A percentile compares a stretch with the other conserved stretches of the same genome.
These are phyloP conservation scores for Balaenoptera acutorostrata DNA, from an alignment of 2,113 vertebrate species.

Conservation along the genomic window DNA sequence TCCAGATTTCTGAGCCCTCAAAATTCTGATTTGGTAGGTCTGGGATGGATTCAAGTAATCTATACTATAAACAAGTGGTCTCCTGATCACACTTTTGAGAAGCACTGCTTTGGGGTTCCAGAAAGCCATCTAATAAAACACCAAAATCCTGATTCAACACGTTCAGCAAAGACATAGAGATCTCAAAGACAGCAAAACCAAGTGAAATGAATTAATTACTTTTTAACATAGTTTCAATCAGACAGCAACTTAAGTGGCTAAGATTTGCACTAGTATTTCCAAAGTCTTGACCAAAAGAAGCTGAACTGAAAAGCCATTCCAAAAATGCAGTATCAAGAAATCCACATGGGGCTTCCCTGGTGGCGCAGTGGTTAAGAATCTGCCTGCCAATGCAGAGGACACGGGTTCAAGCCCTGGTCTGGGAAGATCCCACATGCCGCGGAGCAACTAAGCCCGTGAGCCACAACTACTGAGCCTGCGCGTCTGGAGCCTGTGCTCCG, in stretches of 20 bases:
- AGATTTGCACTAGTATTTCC: neutral
- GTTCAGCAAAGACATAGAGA: neutral
- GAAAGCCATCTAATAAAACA: neutral
- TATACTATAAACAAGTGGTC: neutral
- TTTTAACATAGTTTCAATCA: slow-evolving; percentile 10
- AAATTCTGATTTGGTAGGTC: neutral
- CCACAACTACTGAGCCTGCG: too few species aligned
- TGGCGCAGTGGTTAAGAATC: too few species aligned
- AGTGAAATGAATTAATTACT: neutral
- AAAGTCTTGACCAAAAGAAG: slow-evolving; percentile 24
- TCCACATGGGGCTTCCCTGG: too few species aligned
- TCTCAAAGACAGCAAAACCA: neutral
- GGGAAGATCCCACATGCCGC: too few species aligned
- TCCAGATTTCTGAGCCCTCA: neutral
- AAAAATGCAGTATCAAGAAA: neutral
- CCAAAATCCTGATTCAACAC: neutral
- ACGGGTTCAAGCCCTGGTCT: too few species aligned
- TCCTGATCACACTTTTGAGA: neutral
- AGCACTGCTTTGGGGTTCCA: neutral
- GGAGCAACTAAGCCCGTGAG: too few species aligned
- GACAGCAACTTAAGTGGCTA: slow-evolving; percentile 4
- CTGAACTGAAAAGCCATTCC: slow-evolving; percentile 21
- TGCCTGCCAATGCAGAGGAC: too few species aligned
- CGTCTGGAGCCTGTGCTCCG: too few species aligned
- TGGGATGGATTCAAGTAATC: neutral